phyloP scores from a whole-genome alignment of 2,113 vertebrate genomes.

The Limanda limanda region DNA sequence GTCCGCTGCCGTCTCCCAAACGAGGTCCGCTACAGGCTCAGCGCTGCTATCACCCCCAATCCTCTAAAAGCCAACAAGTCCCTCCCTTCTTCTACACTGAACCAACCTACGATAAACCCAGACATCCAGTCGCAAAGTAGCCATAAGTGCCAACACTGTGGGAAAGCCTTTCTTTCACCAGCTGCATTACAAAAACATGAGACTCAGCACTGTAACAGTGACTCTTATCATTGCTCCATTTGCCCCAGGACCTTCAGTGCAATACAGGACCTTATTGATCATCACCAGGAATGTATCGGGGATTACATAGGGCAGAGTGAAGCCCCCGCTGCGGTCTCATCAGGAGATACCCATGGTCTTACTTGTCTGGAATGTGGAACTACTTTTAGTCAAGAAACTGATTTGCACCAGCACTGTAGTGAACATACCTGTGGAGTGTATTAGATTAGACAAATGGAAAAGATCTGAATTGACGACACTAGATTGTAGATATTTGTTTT shows the following conservation, averaged over 20 bases:
- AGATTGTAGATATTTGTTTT: constrained; percentile 34
- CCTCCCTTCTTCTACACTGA: background rate
- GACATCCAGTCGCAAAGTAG: constrained; percentile 41
- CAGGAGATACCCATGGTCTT: constrained; percentile 53
- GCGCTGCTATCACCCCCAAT: constrained; percentile 58
- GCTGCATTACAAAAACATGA: constrained; percentile 69
- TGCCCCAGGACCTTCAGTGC: constrained; percentile 75
- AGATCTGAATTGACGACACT: background rate
- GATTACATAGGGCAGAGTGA: constrained; percentile 37
- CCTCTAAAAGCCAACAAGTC: constrained; percentile 34
- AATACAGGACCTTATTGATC: constrained; percentile 74
- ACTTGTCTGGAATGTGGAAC: constrained; percentile 79
- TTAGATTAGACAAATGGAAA: constrained; percentile 18
- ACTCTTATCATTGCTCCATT: constrained; percentile 70
- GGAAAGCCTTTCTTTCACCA: constrained; percentile 72
- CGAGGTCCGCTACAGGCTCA: constrained; percentile 80
- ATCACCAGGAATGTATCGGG: constrained; percentile 76
- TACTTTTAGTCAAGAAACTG: constrained; percentile 69
- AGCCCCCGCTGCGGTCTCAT: constrained; percentile 24
- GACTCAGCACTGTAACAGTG: constrained; percentile 52
- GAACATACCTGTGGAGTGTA: constrained; percentile 61
- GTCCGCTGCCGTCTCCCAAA: constrained; percentile 80
- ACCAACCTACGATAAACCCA: background rate
- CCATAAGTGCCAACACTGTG: constrained; percentile 74
- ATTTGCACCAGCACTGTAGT: constrained; percentile 79